Percentiles rank a stretch among this genome's conserved stretches.
Conservation (phyloP, 2,797 vertebrate genomes). For the Semotilus atromaculatus region DNA sequence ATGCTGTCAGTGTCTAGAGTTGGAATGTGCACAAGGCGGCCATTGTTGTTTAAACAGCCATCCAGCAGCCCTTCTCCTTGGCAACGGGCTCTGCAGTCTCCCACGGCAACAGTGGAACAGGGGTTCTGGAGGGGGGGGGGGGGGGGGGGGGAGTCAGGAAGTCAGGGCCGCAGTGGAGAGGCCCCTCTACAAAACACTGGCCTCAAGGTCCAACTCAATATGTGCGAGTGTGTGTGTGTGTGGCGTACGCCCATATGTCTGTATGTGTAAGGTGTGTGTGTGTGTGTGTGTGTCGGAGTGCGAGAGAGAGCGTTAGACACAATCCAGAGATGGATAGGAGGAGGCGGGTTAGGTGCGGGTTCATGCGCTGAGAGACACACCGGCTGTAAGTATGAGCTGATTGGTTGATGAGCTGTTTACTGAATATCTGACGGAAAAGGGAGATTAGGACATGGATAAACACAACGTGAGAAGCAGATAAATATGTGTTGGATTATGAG, state of each 20-base stretch:
- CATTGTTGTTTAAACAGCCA: slow-evolving; percentile 88
- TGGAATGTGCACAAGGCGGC: slow-evolving; percentile 84
- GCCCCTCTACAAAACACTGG: slow-evolving; percentile 79
- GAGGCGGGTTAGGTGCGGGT: slow-evolving; percentile 24
- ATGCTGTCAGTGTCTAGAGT: slow-evolving; percentile 81
- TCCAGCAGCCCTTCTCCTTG: slow-evolving; percentile 82
- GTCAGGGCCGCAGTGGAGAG: slow-evolving; percentile 80
- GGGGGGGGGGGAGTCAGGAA: slow-evolving; percentile 81
- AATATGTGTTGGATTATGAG: slow-evolving; percentile 24
- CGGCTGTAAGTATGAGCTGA: slow-evolving; percentile 15
- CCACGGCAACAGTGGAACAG: slow-evolving; percentile 85
- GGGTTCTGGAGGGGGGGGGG: slow-evolving; percentile 72
- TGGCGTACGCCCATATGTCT: slow-evolving; percentile 38
- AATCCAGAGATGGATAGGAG: slow-evolving; percentile 34
- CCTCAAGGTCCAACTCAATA: slow-evolving; percentile 77
- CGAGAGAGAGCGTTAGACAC: slow-evolving; percentile 39
- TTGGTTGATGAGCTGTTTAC: slow-evolving; percentile 44
- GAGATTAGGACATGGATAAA: slow-evolving; percentile 21
- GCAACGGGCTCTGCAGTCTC: slow-evolving; percentile 85
- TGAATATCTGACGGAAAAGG: neutral
- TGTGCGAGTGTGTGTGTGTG: slow-evolving; percentile 59
- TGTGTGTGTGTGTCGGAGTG: slow-evolving; percentile 47
- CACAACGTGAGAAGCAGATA: slow-evolving; percentile 12
- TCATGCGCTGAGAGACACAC: slow-evolving; percentile 21
- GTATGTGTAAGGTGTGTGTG: slow-evolving; percentile 45